Evolutionary conservation across 1,140 invertebrate genomes (phyloP).

Genomic region (Habropoda laboriosa): DNA sequence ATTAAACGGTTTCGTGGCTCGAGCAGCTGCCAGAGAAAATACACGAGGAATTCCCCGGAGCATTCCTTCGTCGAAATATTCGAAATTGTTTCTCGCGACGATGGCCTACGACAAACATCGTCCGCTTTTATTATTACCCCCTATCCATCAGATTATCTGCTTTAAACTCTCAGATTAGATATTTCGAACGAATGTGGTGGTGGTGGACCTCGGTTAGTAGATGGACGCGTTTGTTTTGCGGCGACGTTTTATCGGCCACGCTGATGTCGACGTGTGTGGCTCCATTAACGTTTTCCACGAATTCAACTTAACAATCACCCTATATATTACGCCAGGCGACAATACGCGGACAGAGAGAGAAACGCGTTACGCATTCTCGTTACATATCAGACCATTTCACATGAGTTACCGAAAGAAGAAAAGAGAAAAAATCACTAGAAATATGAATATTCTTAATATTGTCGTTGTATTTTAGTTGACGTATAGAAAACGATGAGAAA

Average conservation of each 20-base stretch:
- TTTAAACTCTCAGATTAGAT: constrained; percentile 38
- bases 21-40: no score
- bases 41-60: not conserved
- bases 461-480: no score
- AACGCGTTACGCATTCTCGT: not conserved
- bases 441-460: no score
- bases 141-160: constrained; percentile 40
- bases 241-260: not conserved
- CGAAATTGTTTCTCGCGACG: not conserved
- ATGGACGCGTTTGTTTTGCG: not conserved
- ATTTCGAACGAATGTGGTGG: not conserved
- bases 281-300: constrained; percentile 62
- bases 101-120: constrained; percentile 31
- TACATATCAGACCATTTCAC: no score
- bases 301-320: constrained; percentile 47
- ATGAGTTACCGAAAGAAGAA: not conserved
- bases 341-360: not conserved
- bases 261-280: constrained; percentile 55
- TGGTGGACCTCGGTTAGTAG: no score
- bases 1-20: constrained; percentile 10
- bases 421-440: no score
- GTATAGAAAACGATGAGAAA: no score
- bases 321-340: not conserved
- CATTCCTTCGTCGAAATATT: not conserved
- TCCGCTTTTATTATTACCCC: constrained; percentile 40